phyloP scores from a whole-genome alignment of 1,140 invertebrate species.

The Scaptomyza montana region DNA sequence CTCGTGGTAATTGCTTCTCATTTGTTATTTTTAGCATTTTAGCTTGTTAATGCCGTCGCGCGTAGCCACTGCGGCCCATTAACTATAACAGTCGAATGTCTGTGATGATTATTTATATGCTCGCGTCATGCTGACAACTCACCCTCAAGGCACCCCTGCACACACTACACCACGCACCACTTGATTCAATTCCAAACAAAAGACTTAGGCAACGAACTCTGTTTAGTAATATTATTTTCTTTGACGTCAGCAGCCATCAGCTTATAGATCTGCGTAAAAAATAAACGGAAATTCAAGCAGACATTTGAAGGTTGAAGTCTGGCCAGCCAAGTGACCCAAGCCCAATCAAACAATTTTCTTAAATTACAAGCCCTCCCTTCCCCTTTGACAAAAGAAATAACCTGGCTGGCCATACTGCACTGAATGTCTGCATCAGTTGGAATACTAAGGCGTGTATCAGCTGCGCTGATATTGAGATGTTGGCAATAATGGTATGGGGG shows the following conservation, averaged over 20 bases:
- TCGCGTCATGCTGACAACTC: constrained; percentile 53
- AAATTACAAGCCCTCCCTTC: constrained; percentile 21
- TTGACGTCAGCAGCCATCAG: constrained; percentile 18
- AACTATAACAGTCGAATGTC: constrained; percentile 47
- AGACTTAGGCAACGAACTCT: constrained; percentile 78
- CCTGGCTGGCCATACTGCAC: too few species aligned
- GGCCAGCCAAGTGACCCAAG: constrained; percentile 23
- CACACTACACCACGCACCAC: too few species aligned
- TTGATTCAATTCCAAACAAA: constrained; percentile 61
- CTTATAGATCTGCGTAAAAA: constrained; percentile 4
- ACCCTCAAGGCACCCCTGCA: not conserved
- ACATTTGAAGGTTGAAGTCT: constrained; percentile 42
- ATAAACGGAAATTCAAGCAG: constrained; percentile 19
- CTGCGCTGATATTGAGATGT: constrained; percentile 27
- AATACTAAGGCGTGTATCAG: constrained; percentile 23
- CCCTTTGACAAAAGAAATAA: not conserved
- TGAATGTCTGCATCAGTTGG: constrained; percentile 33
- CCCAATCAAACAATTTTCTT: constrained; percentile 27
- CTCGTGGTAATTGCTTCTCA: constrained; percentile 66
- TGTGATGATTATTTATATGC: constrained; percentile 49
- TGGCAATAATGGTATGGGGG: constrained; percentile 3
- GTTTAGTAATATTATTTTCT: constrained; percentile 41
- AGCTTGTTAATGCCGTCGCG: constrained; percentile 54
- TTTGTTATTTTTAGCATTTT: constrained; percentile 75
- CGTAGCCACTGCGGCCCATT: constrained; percentile 41